Evolutionary conservation across 2,888 invertebrate species (phyloP), one percentile per base, ranked within the genome.

Genomic region (Drosophila anceps): DNA sequence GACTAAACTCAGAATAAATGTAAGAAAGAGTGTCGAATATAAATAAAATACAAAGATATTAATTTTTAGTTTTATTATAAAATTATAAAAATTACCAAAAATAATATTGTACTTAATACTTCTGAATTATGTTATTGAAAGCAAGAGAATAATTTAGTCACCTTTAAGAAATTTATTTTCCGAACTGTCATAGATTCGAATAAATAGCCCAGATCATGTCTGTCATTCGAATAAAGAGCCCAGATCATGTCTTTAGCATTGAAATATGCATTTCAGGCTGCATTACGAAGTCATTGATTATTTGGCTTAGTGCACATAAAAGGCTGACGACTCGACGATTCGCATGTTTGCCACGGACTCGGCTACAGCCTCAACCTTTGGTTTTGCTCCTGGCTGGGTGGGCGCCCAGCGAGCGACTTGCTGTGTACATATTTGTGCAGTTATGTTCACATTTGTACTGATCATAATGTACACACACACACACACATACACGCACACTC

Each of bases 361-460:
- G 43, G 41, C 57, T 43, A 15, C 48, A 59, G 50, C 27, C 46
- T 24, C 66, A 51, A 41, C 39, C 63, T 31, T 51, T 35, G 57
- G 8, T 18, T 39, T 51, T 50, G 58, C 55, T 61, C 54, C 57
- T 62, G 43, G 31, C 8, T 48, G 68, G 62, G 63, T 55, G 73
- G 73, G 68, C 64, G 80, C 53, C 64, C 74, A 69, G 76, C 71
- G 81, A 88, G 81, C 88, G 88, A 88, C 90, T 88, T 88, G 85
- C 84, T 91, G 79, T 86, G 90, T 82, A 92, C 91, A 92, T 92
- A 91, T 91, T 92, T 91, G 91, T 90, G 91, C 85, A 91, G 91
- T 91, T 91, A 91, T 92, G 91, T 91, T 92, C 91, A 91, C 91
- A 91, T 91, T 91, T 91, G 90, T 90, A 91, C 90, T 91, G 91